Conservation (phyloP, 2,113 vertebrate genomes). For the Donacobius atricapilla region DNA sequence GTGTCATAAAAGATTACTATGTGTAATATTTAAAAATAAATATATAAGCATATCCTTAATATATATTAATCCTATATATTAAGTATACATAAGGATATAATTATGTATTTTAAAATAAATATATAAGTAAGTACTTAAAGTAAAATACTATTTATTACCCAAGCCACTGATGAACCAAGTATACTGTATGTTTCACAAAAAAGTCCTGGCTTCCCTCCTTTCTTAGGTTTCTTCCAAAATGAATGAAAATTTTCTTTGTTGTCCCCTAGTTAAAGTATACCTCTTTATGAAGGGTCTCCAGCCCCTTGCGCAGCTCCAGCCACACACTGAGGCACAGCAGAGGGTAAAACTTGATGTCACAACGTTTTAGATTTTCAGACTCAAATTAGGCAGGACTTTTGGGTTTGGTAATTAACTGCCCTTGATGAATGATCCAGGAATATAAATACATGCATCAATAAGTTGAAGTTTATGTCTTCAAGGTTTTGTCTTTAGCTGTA, state of each 20-base stretch:
- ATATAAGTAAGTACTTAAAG: neutral
- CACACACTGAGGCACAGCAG: neutral
- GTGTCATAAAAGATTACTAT: neutral
- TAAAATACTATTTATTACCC: neutral
- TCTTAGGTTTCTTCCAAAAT: neutral
- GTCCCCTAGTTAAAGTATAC: neutral
- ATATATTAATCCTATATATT: neutral
- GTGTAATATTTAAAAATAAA: neutral
- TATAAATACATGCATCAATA: constrained; percentile 23
- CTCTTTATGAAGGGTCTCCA: neutral
- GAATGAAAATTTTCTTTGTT: neutral
- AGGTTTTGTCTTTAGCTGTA: neutral
- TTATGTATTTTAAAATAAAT: neutral
- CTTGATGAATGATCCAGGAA: constrained; percentile 13
- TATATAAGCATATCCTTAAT: neutral
- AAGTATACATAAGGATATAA: neutral
- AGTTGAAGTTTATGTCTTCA: constrained; percentile 29
- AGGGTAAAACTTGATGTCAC: neutral
- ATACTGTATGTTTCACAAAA: neutral
- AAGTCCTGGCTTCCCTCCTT: neutral
- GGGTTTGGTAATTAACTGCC: neutral
- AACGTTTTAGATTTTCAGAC: neutral
- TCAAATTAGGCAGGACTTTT: neutral
- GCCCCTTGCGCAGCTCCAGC: neutral
- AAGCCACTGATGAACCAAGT: neutral